Conservation (phyloP, 2,113 vertebrate genomes). For the Lagopus leucura region DNA sequence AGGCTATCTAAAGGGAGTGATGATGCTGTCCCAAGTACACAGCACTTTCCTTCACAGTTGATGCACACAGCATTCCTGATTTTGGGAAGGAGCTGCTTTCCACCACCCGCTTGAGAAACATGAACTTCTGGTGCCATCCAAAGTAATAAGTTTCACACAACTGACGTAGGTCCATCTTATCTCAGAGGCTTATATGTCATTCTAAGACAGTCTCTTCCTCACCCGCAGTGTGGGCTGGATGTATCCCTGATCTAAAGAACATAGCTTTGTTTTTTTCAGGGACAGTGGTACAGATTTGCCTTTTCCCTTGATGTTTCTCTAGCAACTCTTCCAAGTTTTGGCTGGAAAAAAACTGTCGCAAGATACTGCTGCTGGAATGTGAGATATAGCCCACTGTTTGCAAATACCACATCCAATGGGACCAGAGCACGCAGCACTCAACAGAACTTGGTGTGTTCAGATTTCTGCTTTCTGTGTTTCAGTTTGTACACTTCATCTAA, state of each 20-base stretch:
- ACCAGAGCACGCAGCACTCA: background rate
- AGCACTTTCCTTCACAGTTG: background rate
- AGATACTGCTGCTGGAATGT: background rate
- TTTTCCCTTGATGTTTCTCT: background rate
- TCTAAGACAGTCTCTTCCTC: background rate
- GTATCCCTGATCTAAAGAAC: background rate
- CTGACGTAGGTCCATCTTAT: background rate
- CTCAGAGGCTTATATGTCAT: background rate
- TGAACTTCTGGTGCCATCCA: background rate
- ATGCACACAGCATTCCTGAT: background rate
- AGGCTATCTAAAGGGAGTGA: background rate
- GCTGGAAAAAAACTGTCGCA: background rate
- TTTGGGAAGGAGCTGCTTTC: background rate
- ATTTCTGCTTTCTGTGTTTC: background rate
- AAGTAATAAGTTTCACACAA: background rate
- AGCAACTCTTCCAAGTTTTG: background rate
- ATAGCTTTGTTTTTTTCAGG: background rate
- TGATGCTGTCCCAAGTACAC: background rate
- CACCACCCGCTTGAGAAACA: background rate
- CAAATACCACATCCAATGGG: rapidly evolving
- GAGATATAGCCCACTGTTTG: background rate
- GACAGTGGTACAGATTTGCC: background rate
- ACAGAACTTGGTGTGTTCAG: background rate
- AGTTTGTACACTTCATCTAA: background rate
- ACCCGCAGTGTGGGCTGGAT: background rate